phyloP scores from a whole-genome alignment of 2,888 invertebrate species.

The Callimorpha dominula region DNA sequence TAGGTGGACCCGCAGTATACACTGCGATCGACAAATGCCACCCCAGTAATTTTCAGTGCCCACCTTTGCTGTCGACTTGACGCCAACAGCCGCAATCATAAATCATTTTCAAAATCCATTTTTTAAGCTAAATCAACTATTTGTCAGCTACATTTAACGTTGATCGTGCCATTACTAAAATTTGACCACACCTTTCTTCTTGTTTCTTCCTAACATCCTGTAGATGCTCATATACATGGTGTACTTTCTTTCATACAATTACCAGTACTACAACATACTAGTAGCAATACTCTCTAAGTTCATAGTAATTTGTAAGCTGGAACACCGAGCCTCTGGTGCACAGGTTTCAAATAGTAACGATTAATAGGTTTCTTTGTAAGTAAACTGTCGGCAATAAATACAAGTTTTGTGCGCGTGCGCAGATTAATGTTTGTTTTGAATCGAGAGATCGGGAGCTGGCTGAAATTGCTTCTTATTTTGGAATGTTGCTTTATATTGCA shows the following conservation, averaged over 20 bases:
- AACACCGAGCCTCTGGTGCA: conserved; percentile 30
- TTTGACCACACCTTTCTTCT: no score
- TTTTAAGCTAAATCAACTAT: no score
- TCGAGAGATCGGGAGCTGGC: conserved; percentile 41
- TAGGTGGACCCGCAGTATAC: no score
- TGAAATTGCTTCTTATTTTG: conserved; percentile 40
- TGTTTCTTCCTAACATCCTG: no score
- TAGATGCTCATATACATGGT: background rate
- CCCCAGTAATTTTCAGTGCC: no score
- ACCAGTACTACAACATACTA: conserved; percentile 21
- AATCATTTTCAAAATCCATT: no score
- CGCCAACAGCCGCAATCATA: no score
- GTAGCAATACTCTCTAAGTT: conserved; percentile 26
- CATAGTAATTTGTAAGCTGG: conserved; percentile 35
- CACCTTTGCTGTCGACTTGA: no score
- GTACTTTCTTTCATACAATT: background rate
- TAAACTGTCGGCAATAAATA: conserved; percentile 72
- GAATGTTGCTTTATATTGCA: conserved; percentile 16
- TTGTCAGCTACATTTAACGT: no score
- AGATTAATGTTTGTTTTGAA: conserved; percentile 64
- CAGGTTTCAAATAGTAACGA: conserved; percentile 75
- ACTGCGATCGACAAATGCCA: no score
- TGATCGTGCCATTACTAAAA: no score
- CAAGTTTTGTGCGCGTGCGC: conserved; percentile 54
- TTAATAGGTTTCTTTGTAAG: conserved; percentile 79